A percentile compares a stretch with the other conserved stretches of the same genome.
Evolutionary conservation across 2,113 vertebrate genomes (phyloP).

Genomic region (Chionomys nivalis): DNA sequence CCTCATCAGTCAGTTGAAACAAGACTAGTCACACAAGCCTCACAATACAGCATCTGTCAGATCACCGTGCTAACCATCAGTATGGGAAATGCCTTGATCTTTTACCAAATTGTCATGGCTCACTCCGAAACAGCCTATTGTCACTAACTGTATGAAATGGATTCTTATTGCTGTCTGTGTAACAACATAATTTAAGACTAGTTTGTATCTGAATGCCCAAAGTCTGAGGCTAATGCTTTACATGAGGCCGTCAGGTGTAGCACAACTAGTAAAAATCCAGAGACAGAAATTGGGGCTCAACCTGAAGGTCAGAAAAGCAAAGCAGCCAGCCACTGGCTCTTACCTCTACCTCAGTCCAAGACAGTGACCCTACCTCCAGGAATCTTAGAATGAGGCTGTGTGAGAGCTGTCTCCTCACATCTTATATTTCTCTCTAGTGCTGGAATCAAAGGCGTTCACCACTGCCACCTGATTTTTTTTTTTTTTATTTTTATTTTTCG

Average conservation of each 20-base stretch:
- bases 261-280: too few relatives aligned
- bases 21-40: conserved; percentile 78
- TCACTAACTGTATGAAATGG: conserved; percentile 43
- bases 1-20: conserved; percentile 81
- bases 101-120: conserved; percentile 81
- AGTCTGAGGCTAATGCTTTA: conserved; percentile 22
- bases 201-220: conserved; percentile 51
- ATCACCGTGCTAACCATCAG: conserved; percentile 80
- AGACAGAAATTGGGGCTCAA: too few relatives aligned
- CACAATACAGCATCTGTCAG: conserved; percentile 77
- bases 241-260: not conserved
- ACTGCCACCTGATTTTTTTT: too few relatives aligned
- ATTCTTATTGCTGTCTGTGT: conserved; percentile 74
- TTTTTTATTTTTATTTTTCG: too few relatives aligned
- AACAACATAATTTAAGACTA: conserved; percentile 63
- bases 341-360: too few relatives aligned
- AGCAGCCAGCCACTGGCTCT: too few relatives aligned
- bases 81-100: conserved; percentile 78
- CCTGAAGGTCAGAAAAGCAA: too few relatives aligned
- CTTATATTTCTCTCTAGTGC: too few relatives aligned
- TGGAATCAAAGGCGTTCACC: too few relatives aligned
- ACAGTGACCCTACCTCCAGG: too few relatives aligned
- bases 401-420: too few relatives aligned
- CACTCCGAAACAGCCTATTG: conserved; percentile 66
- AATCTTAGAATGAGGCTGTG: too few relatives aligned